Evolutionary conservation across 2,888 invertebrate species (phyloP).

Genomic region (Phyllotreta cruciferae): DNA sequence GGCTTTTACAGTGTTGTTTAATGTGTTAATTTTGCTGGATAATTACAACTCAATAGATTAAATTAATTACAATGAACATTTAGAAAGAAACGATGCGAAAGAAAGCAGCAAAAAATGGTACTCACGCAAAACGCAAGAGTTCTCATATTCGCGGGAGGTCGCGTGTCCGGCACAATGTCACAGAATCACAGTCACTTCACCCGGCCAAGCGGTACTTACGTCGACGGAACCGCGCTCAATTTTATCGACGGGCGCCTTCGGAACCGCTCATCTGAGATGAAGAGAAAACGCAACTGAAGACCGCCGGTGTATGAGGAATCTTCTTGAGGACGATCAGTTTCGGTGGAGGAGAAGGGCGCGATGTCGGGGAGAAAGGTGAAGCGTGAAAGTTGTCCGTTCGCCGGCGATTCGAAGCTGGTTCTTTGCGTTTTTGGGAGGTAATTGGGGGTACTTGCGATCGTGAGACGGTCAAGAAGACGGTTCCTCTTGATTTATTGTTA

Average conservation of each 20-base stretch:
- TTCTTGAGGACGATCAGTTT: constrained; percentile 37
- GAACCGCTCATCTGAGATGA: constrained; percentile 32
- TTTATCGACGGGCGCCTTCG: constrained; percentile 5
- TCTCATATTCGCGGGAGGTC: constrained; percentile 37
- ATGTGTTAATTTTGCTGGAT: neutral
- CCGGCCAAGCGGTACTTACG: constrained; percentile 32
- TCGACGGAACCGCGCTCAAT: constrained; percentile 18
- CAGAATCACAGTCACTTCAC: constrained; percentile 38
- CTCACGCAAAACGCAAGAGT: constrained; percentile 43
- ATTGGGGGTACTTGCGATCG: constrained; percentile 7
- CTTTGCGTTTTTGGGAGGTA: constrained; percentile 8
- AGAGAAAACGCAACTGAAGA: constrained; percentile 39
- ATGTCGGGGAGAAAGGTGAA: constrained; percentile 54
- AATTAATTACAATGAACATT: constrained; percentile 1
- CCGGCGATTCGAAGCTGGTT: constrained; percentile 21
- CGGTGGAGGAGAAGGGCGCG: constrained; percentile 41
- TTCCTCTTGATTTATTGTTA: constrained; percentile 20
- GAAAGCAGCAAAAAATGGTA: constrained; percentile 16
- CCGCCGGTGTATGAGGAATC: constrained; percentile 41
- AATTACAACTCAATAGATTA: neutral
- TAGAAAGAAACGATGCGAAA: neutral
- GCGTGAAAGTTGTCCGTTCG: constrained; percentile 52
- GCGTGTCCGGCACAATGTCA: constrained; percentile 22
- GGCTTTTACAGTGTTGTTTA: too few species aligned
- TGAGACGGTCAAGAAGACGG: constrained; percentile 13